A percentile compares a stretch with the other conserved stretches of the same genome.
These are phyloP conservation scores for Helostoma temminkii DNA, from an alignment of 2,797 vertebrate genomes.

Conservation along the genomic window DNA sequence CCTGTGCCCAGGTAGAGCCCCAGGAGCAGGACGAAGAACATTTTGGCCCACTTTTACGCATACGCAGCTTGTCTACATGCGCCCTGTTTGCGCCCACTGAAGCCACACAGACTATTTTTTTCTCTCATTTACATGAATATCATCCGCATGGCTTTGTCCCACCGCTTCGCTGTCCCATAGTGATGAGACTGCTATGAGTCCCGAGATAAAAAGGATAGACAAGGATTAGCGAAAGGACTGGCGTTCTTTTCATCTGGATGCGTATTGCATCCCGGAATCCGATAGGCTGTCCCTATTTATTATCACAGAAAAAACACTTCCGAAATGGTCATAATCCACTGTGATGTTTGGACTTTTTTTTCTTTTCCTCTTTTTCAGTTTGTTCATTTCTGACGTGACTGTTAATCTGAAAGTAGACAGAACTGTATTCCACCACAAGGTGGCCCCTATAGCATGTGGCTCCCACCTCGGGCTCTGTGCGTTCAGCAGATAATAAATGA, in stretches of 20 bases:
- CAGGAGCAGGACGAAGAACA: slow-evolving; percentile 81
- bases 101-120: slow-evolving; percentile 61
- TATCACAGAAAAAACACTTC: slow-evolving; percentile 79
- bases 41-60: slow-evolving; percentile 80
- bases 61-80: slow-evolving; percentile 72
- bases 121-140: slow-evolving; percentile 68
- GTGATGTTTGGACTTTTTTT: slow-evolving; percentile 69
- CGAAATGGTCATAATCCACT: slow-evolving; percentile 83
- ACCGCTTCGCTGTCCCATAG: slow-evolving; percentile 83
- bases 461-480: not conserved
- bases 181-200: slow-evolving; percentile 86
- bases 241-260: slow-evolving; percentile 91
- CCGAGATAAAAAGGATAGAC: slow-evolving; percentile 95
- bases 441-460: slow-evolving; percentile 58
- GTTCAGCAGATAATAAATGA: slow-evolving; percentile 39
- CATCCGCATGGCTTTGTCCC: slow-evolving; percentile 79
- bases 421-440: slow-evolving; percentile 72
- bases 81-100: slow-evolving; percentile 66
- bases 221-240: slow-evolving; percentile 92
- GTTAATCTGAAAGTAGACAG: slow-evolving; percentile 68
- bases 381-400: slow-evolving; percentile 79
- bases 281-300: slow-evolving; percentile 82
- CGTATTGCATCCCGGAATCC: slow-evolving; percentile 90
- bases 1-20: slow-evolving; percentile 86
- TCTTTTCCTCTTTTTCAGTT: slow-evolving; percentile 68